Base-by-base conservation (phyloP, 2,113 vertebrate genomes). In the Cervus canadensis region DNA sequence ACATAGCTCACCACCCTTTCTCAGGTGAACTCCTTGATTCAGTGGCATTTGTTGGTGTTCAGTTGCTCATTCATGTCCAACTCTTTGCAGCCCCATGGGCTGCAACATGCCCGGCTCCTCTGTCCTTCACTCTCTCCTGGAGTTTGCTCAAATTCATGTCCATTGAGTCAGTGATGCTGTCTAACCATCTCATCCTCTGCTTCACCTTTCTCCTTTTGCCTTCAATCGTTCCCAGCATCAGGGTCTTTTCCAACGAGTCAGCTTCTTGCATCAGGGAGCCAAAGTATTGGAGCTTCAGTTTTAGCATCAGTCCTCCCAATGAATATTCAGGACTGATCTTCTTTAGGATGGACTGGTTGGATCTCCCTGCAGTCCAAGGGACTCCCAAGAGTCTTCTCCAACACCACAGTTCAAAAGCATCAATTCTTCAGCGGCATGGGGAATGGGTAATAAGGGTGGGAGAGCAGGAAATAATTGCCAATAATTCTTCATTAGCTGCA, bases 391-490 rank as follows among this genome's bases (percentile, higher is more conserved):
- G 21, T 74, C 36, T 74, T 74, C 71, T 74, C 21, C 36, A 74
- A 2, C 71, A 74, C 71, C 21, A 12, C 71, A 43, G 36, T 43
- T 43, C 23, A 25, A 74, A 43, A 25, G 36, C 36, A 43, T 74
- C 11, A 3, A 3, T 74, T 43, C 71, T 40, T 74, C n/a, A 74
- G 5, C 6, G 2, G 13, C 23, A 59, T 23, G 3, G 62, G 45
- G 74, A 23, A 71, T 33, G 3, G 74, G 23, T 19, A 3, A 79
- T 23, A 21, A 19, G 25, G 14, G 2, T 60, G 2, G 36, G 3
- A 93, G 19, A 45, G 74, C 2, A 89, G 10, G 12, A 90, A 95
- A n/a, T 90, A 48, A 88, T 16, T 59, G n/a, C 52, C 59, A 78
- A 0, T 36, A 26, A 95, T 87, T 84, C 43, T 19, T 67, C 33